Evolutionary conservation across 2,797 vertebrate species (phyloP).

Genomic region (Labroides dimidiatus): DNA sequence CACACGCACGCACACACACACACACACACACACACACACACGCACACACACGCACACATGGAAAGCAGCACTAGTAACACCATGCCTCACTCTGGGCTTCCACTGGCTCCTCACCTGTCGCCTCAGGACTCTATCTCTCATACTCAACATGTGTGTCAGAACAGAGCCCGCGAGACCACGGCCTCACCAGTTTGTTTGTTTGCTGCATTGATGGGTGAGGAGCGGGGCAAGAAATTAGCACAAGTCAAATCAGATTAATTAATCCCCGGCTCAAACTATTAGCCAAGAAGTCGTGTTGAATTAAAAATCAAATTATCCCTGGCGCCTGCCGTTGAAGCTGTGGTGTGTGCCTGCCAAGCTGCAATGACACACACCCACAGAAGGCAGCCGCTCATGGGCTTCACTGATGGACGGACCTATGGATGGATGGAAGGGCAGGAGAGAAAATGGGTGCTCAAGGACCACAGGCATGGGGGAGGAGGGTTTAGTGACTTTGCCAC

Average conservation of each 20-base stretch:
- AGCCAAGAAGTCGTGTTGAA: constrained; percentile 83
- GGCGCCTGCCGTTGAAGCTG: constrained; percentile 75
- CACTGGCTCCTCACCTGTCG: constrained; percentile 75
- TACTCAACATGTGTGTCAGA: constrained; percentile 68
- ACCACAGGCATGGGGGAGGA: constrained; percentile 28
- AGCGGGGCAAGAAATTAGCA: constrained; percentile 80
- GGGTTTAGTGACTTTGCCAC: constrained; percentile 73
- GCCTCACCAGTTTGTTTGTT: constrained; percentile 67
- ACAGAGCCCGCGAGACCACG: constrained; percentile 59
- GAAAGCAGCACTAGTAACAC: constrained; percentile 25
- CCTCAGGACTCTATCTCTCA: constrained; percentile 60
- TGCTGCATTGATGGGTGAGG: constrained; percentile 55
- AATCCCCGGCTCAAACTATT: constrained; percentile 79
- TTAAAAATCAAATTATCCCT: constrained; percentile 88
- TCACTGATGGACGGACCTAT: constrained; percentile 58
- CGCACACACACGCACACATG: too few species aligned
- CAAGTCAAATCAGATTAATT: constrained; percentile 88
- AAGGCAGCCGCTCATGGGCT: constrained; percentile 72
- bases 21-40: constrained; percentile 31
- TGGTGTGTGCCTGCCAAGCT: constrained; percentile 68
- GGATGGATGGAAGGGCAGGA: constrained; percentile 23
- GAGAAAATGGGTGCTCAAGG: constrained; percentile 55
- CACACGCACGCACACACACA: constrained; percentile 36
- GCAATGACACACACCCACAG: constrained; percentile 76
- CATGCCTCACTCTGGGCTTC: constrained; percentile 36